Base-by-base conservation (phyloP, 1,140 invertebrate species). In the Ridgeia piscesae region DNA sequence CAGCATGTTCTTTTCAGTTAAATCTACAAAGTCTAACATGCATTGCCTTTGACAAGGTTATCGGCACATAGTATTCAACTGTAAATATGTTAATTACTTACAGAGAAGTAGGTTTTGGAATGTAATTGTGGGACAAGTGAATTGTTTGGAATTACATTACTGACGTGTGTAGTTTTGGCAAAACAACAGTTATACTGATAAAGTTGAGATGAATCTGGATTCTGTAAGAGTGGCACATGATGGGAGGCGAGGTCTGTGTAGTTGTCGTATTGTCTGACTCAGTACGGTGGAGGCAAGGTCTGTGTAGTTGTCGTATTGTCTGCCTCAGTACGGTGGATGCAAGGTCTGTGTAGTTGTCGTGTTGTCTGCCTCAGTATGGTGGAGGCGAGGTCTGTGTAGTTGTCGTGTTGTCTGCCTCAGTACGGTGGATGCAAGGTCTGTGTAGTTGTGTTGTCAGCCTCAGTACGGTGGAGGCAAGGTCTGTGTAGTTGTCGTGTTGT, bases 311-410 rank as follows among this genome's bases (percentile, higher is more conserved):
- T 21, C 27, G 58, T 31, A 2, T 77, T 77, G 27, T 91, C 9
- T 50, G 6, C 33, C 35, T 92, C n/a, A 92, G 91, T n/a, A 50
- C 35, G 92, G 93, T 95, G 35, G 93, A n/a, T n/a, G n/a, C 58
- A 9, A 77, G 58, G 58, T 77, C 27, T 77, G 58, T 31, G 17
- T 77, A 27, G 27, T 58, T 14, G 31, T 21, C 27, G 58, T 31
- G 17, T 77, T 77, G 27, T 91, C 9, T 50, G 6, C 33, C 35
- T 92, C n/a, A 92, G 91, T n/a, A 50, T 31, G 92, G 93, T 95
- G 94, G 92, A 94, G 27, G 34, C 91, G 35, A 48, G 91, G 91
- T 77, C 27, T 77, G 58, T 31, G 17, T 77, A 27, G 27, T 58
- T 14, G 31, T 21, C 27, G 58, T 31, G 17, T 77, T 77, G 27